Conservation (phyloP, 1,140 invertebrate genomes). For the Drosophila ananassae region DNA sequence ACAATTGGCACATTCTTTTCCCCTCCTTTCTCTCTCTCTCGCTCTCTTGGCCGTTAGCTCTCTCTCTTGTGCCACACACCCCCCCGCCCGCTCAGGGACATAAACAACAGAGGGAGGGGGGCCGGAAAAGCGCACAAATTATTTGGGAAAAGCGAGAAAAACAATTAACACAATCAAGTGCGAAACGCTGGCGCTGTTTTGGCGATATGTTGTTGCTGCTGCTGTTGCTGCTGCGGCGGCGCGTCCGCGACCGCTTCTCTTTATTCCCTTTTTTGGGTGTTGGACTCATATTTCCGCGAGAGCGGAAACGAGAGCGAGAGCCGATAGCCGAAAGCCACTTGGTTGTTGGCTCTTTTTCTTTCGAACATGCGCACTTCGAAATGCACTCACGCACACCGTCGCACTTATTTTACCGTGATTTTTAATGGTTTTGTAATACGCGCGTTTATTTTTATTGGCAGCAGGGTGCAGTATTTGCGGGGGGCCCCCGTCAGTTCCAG, state of each 20-base stretch:
- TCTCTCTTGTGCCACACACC: conserved; percentile 8
- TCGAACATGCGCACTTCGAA: conserved; percentile 7
- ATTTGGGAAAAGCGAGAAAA: conserved; percentile 52
- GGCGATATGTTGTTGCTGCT: conserved; percentile 60
- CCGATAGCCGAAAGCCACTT: conserved; percentile 4
- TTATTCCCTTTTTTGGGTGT: conserved; percentile 83
- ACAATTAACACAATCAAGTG: conserved; percentile 56
- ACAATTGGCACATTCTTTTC: conserved; percentile 54
- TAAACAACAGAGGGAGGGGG: conserved; percentile 36
- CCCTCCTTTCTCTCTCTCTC: not conserved
- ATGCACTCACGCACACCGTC: conserved; percentile 50
- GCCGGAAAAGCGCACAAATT: conserved; percentile 63
- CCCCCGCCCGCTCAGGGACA: not conserved
- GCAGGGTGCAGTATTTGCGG: conserved; percentile 29
- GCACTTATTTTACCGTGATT: conserved; percentile 80
- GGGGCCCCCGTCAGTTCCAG: conserved; percentile 1
- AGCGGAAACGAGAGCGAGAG: conserved; percentile 57
- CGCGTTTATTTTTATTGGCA: conserved; percentile 64
- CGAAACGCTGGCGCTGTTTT: conserved; percentile 51
- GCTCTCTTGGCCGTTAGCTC: not conserved
- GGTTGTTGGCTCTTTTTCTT: not conserved
- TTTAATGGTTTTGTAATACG: conserved; percentile 81
- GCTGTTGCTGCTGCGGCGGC: conserved; percentile 63
- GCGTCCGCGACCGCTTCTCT: conserved; percentile 62
- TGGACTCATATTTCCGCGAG: conserved; percentile 75